A percentile compares a stretch with the other conserved stretches of the same genome.
phyloP scores from a whole-genome alignment of 2,113 vertebrate genomes.

The Poeciliopsis prolifica region DNA sequence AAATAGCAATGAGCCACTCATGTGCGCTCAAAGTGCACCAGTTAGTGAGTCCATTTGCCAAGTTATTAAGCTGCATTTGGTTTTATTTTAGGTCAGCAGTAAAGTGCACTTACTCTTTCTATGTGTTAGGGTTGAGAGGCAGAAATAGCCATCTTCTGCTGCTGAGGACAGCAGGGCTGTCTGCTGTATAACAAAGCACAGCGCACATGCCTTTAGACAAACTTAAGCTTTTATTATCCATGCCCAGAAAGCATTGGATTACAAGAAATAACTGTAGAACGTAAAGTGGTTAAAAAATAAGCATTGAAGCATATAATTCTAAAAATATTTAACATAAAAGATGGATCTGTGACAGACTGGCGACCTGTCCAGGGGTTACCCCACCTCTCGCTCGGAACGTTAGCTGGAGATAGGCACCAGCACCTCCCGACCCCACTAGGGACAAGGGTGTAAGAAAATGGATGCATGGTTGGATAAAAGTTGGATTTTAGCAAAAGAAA shows the following conservation, averaged over 20 bases:
- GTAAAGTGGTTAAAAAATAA: slow-evolving; percentile 16
- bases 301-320: background rate
- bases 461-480: background rate
- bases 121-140: slow-evolving; percentile 64
- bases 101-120: slow-evolving; percentile 70
- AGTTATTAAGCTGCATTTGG: slow-evolving; percentile 77
- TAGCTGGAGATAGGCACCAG: too few species aligned
- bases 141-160: slow-evolving; percentile 59
- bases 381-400: too few species aligned
- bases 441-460: too few species aligned
- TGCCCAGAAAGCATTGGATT: slow-evolving; percentile 5
- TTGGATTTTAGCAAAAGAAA: background rate
- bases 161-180: slow-evolving; percentile 52
- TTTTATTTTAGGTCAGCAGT: slow-evolving; percentile 77
- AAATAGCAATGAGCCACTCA: slow-evolving; percentile 72
- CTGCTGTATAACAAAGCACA: slow-evolving; percentile 54
- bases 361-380: too few species aligned
- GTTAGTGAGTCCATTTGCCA: slow-evolving; percentile 76
- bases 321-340: background rate
- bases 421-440: too few species aligned
- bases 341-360: background rate
- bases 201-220: slow-evolving; percentile 36
- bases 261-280: slow-evolving; percentile 1
- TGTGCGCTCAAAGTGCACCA: slow-evolving; percentile 70
- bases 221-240: slow-evolving; percentile 29